phyloP scores from a whole-genome alignment of 2,113 vertebrate genomes.

The Zosterops pallidus region DNA sequence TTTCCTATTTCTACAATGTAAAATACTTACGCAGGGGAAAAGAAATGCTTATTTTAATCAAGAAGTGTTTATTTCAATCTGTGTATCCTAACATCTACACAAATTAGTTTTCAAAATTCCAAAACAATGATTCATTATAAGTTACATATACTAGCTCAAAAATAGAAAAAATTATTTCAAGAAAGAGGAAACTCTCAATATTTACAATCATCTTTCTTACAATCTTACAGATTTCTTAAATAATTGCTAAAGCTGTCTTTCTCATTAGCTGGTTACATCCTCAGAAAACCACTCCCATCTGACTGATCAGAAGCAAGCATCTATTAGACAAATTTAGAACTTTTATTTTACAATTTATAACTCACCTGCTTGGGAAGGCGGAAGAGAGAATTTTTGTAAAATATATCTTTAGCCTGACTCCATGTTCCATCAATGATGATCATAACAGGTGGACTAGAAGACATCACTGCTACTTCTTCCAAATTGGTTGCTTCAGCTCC shows the following conservation, averaged over 20 bases:
- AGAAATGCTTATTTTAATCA: not conserved
- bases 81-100: not conserved
- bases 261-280: not conserved
- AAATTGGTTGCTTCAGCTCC: slow-evolving; percentile 87
- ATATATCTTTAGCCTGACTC: slow-evolving; percentile 98
- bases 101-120: not conserved
- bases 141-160: not conserved
- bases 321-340: not conserved
- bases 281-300: not conserved
- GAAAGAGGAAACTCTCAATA: not conserved
- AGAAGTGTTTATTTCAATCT: not conserved
- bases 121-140: not conserved
- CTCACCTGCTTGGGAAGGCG: slow-evolving; percentile 90
- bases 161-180: not conserved
- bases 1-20: not conserved
- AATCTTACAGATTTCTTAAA: not conserved
- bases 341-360: not conserved
- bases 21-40: not conserved
- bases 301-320: not conserved
- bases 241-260: not conserved
- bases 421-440: slow-evolving; percentile 97
- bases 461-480: slow-evolving; percentile 77
- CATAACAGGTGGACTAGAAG: slow-evolving; percentile 76
- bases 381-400: slow-evolving; percentile 92
- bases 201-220: not conserved